Percentiles rank a stretch among this genome's conserved stretches.
Evolutionary conservation across 2,113 vertebrate genomes (phyloP).

Genomic region (Zeus faber): DNA sequence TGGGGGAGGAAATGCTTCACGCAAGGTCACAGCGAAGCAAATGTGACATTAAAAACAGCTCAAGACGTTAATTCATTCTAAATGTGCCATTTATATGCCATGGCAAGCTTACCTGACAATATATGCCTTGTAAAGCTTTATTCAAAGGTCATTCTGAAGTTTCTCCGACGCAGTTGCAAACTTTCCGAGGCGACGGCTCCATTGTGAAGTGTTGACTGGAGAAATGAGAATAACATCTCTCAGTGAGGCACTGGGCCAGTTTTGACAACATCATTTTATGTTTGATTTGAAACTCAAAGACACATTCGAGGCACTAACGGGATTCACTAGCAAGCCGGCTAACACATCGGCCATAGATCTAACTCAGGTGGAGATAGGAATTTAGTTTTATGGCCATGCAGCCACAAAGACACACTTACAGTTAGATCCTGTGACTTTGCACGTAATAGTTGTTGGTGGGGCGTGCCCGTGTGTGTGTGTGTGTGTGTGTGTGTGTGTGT

Average conservation of each 20-base stretch:
- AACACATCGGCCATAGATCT: too few relatives aligned
- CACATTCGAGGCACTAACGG: too few relatives aligned
- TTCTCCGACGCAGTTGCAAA: constrained; percentile 48
- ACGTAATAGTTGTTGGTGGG: too few relatives aligned
- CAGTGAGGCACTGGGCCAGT: constrained; percentile 5
- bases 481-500: too few relatives aligned
- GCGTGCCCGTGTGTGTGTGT: too few relatives aligned
- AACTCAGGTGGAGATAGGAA: too few relatives aligned
- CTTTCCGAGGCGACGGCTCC: constrained; percentile 47
- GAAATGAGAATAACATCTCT: constrained; percentile 3
- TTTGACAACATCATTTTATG: constrained; percentile 29
- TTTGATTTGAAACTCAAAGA: constrained; percentile 21
- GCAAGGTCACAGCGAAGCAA: constrained; percentile 72
- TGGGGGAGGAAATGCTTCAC: constrained; percentile 59
- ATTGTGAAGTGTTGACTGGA: constrained; percentile 23
- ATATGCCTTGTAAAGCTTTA: constrained; percentile 56
- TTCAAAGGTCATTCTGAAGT: constrained; percentile 66
- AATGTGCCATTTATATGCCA: constrained; percentile 71
- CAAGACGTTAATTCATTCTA: constrained; percentile 69
- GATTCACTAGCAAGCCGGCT: too few relatives aligned
- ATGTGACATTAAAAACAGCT: constrained; percentile 74
- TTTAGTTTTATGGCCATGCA: too few relatives aligned
- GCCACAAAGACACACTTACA: too few relatives aligned
- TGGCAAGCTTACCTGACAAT: constrained; percentile 61
- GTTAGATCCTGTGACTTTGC: too few relatives aligned